phyloP scores from a whole-genome alignment of 2,888 invertebrate genomes.

The Baronia brevicornis region DNA sequence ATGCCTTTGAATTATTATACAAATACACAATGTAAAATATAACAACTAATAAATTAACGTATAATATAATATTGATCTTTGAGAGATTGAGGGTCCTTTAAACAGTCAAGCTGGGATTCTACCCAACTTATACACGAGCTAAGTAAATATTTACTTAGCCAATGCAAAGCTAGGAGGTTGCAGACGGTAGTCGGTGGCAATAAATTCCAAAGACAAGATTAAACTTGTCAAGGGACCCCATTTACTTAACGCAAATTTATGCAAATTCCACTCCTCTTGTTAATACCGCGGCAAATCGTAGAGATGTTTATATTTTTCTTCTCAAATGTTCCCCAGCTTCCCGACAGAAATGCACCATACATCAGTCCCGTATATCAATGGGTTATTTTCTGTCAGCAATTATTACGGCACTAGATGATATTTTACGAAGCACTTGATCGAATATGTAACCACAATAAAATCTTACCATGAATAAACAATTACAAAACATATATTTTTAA shows the following conservation, averaged over 20 bases:
- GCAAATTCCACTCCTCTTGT: slow-evolving; percentile 63
- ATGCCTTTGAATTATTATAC: too few relatives aligned
- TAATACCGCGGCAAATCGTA: slow-evolving; percentile 44
- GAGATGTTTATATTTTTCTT: slow-evolving; percentile 55
- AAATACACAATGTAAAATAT: too few relatives aligned
- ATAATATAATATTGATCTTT: too few relatives aligned
- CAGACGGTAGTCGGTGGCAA: slow-evolving; percentile 52
- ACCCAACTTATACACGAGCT: slow-evolving; percentile 38
- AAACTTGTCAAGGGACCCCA: slow-evolving; percentile 73
- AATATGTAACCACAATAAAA: too few relatives aligned
- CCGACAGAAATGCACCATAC: slow-evolving; percentile 2
- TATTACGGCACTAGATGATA: slow-evolving; percentile 1
- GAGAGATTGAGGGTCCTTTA: too few relatives aligned
- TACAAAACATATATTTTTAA: too few relatives aligned
- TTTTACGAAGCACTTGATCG: neutral
- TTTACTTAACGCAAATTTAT: slow-evolving; percentile 75
- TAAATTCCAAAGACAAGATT: slow-evolving; percentile 72
- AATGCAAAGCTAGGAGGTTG: slow-evolving; percentile 53
- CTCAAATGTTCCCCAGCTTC: slow-evolving; percentile 20
- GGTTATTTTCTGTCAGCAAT: slow-evolving; percentile 3
- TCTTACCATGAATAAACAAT: too few relatives aligned
- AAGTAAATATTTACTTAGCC: slow-evolving; percentile 63
- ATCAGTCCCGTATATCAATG: slow-evolving; percentile 8
- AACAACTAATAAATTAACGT: too few relatives aligned
- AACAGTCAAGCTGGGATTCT: slow-evolving; percentile 20